Evolutionary conservation across 2,797 vertebrate genomes (phyloP), one percentile per base, ranked within the genome.

Genomic region (Chelidonichthys spinosus): DNA sequence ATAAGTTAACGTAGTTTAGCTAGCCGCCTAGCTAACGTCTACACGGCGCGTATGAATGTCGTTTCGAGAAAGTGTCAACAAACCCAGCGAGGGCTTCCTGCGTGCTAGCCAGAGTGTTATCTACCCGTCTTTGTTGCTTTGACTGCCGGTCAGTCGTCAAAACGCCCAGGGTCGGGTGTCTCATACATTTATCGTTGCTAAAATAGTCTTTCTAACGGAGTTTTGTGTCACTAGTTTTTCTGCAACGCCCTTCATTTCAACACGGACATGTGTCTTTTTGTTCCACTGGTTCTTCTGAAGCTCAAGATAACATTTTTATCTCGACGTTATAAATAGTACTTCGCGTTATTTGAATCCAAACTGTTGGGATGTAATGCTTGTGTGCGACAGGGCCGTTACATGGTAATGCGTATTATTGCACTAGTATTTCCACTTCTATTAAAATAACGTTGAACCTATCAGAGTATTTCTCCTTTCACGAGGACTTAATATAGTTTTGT

Each of bases 1-100:
- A 0, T 11, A 5, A 14, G 32, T 13, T 9, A 4, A 10, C 25
- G 0, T 18, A 25, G 0, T 33, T 40, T 36, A 65, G 14, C 4
- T 3, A 11, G n/a, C 37, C 0, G 18, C 14, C n/a, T 7, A 49
- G 6, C 33, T 49, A 53, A 53, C 50, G 65, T 55, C 6, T 15
- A 4, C 25, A 8, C 64, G 2, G 2, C 0, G 7, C 3, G n/a
- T 18, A 10, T 3, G 18, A 18, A 17, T 8, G 9, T 17, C 2
- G 25, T 11, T 50, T 61, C 54, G 15, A 82, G 66, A 42, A 72
- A 18, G 2, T 25, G 14, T 42, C 50, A 61, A 61, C 35, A 35
- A 58, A 62, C 42, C 10, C 47, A 44, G 7, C 4, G 54, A 62
- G 1, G 37, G 3, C 9, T 54, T 50, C 2, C 6, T 5, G 1